phyloP scores from a whole-genome alignment of 1,140 invertebrate genomes.

The Cyrtorhinus lividipennis region DNA sequence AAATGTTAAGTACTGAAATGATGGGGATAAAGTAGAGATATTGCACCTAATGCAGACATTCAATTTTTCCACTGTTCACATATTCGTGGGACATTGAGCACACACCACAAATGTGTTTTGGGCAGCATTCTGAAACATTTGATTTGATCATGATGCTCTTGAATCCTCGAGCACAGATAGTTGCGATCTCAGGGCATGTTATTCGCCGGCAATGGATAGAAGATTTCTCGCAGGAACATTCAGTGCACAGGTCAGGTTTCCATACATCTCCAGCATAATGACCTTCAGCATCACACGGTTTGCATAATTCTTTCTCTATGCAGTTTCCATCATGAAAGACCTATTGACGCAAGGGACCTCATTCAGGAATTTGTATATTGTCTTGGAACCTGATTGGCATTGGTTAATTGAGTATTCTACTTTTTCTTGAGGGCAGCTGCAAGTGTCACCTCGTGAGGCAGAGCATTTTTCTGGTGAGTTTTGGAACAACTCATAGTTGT shows the following conservation, averaged over 20 bases:
- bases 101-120: constrained; percentile 49
- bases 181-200: constrained; percentile 40
- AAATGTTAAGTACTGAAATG: background rate
- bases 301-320: constrained; percentile 40
- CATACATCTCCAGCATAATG: constrained; percentile 41
- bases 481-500: constrained; percentile 37
- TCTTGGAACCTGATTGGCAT: background rate
- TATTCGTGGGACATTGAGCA: too few relatives aligned
- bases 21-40: too few relatives aligned
- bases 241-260: constrained; percentile 53
- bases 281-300: constrained; percentile 47
- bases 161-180: constrained; percentile 40
- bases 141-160: constrained; percentile 35
- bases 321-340: constrained; percentile 44
- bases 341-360: too few relatives aligned
- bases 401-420: constrained; percentile 31
- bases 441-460: constrained; percentile 48
- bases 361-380: too few relatives aligned
- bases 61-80: too few relatives aligned
- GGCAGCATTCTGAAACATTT: constrained; percentile 46
- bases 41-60: too few relatives aligned
- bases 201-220: constrained; percentile 39
- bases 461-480: constrained; percentile 36
- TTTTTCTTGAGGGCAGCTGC: constrained; percentile 60
- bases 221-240: constrained; percentile 47